Evolutionary conservation across 1,140 invertebrate genomes (phyloP).

Genomic region (Drosophila triauraria): DNA sequence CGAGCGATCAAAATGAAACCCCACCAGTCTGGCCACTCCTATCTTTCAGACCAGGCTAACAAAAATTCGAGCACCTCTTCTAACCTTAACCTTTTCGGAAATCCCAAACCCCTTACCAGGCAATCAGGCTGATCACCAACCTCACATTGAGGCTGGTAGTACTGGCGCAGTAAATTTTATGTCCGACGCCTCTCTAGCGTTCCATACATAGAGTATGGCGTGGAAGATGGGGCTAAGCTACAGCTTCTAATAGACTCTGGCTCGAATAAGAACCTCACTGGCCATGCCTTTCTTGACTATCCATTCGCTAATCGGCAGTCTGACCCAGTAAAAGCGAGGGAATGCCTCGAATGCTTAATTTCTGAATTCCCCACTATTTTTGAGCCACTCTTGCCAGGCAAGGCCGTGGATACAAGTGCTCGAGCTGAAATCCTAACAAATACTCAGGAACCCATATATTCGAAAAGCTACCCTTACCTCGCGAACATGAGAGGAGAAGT

Average conservation of each 20-base stretch:
- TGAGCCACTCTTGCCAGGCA: neutral
- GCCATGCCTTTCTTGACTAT: neutral
- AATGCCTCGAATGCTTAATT: neutral
- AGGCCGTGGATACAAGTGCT: neutral
- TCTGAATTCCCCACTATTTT: conserved; percentile 3
- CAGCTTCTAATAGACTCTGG: conserved; percentile 22
- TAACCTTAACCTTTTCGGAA: no score
- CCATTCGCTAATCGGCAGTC: neutral
- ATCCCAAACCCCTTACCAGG: no score
- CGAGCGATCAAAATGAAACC: neutral
- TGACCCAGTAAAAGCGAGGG: neutral
- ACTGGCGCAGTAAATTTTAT: neutral
- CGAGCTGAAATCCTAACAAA: neutral
- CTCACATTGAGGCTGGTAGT: neutral
- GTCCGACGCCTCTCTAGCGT: neutral
- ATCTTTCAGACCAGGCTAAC: neutral
- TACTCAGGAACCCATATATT: neutral
- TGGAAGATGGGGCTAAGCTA: conserved; percentile 4
- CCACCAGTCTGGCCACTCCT: neutral
- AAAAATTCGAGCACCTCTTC: neutral
- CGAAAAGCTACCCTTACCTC: neutral
- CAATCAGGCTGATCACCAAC: no score
- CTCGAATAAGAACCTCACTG: conserved; percentile 26
- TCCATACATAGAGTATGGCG: conserved; percentile 3
- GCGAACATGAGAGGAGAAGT: neutral